phyloP scores from a whole-genome alignment of 2,888 invertebrate genomes.

The Willowsia nigromaculata region DNA sequence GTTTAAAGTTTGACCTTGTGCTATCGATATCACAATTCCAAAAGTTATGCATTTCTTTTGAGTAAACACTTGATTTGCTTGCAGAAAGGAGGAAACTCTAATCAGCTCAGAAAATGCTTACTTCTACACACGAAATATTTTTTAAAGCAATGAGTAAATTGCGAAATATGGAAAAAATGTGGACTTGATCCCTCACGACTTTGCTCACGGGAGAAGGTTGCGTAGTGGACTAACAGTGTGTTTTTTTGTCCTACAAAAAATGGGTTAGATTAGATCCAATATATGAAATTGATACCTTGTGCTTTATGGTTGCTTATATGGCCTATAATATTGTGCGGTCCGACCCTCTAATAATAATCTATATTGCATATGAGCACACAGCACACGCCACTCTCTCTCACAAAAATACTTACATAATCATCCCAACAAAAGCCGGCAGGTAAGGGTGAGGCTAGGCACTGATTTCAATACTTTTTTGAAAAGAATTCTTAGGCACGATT shows the following conservation, averaged over 20 bases:
- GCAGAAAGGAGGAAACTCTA: not conserved
- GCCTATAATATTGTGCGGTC: not conserved
- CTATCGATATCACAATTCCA: slow-evolving; percentile 2
- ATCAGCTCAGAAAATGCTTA: not conserved
- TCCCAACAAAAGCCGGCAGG: not conserved
- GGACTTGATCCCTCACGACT: slow-evolving; percentile 10
- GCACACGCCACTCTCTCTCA: slow-evolving; percentile 26
- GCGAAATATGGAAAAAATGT: not conserved
- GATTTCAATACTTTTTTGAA: not conserved
- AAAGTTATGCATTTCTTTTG: not conserved
- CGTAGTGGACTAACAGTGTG: no score
- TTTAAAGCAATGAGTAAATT: not conserved
- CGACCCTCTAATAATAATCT: slow-evolving; percentile 29
- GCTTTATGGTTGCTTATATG: not conserved
- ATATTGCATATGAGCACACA: slow-evolving; percentile 16
- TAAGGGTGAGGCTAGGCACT: no score
- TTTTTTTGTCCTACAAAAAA: not conserved
- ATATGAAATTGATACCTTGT: slow-evolving; percentile 34
- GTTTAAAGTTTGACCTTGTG: slow-evolving; percentile 26
- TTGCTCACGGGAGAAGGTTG: not conserved
- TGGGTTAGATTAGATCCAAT: not conserved
- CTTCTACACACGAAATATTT: not conserved
- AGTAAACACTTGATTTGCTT: not conserved
- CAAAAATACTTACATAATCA: slow-evolving; percentile 13
- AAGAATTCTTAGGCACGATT: slow-evolving; percentile 5